These are phyloP conservation scores for Lepisosteus osseus DNA, from an alignment of 2,113 vertebrate species.

Conservation along the genomic window DNA sequence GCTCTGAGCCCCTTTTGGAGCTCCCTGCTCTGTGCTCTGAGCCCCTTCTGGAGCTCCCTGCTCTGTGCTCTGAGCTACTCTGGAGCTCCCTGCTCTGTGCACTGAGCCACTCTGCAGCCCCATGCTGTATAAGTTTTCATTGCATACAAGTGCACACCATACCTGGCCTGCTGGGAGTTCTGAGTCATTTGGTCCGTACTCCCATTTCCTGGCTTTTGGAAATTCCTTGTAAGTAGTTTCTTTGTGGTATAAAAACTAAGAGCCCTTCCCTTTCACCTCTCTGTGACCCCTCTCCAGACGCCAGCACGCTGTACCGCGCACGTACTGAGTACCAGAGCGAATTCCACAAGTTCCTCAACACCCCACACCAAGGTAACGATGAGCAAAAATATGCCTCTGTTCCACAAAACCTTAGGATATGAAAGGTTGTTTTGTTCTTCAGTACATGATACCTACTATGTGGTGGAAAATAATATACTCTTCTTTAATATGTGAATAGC, in stretches of 20 bases:
- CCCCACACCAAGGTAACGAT: slow-evolving; percentile 15
- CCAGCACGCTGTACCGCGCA: slow-evolving; percentile 57
- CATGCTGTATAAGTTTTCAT: too few relatives aligned
- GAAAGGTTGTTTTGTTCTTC: slow-evolving; percentile 11
- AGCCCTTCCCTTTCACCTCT: too few relatives aligned
- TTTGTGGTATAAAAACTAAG: too few relatives aligned
- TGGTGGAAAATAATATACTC: slow-evolving; percentile 13
- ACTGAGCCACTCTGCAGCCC: too few relatives aligned
- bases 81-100: too few relatives aligned
- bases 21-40: background rate
- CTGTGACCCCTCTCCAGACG: slow-evolving; percentile 36
- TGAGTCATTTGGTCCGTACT: too few relatives aligned
- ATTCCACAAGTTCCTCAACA: slow-evolving; percentile 38
- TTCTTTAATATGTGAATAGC: background rate
- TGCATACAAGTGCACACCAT: too few relatives aligned
- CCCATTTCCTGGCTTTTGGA: too few relatives aligned
- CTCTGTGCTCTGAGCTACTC: too few relatives aligned
- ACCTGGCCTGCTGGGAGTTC: too few relatives aligned
- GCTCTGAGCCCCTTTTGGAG: too few relatives aligned
- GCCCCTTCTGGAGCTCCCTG: background rate
- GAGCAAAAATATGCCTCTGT: background rate
- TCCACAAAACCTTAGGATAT: background rate
- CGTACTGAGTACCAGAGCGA: slow-evolving; percentile 63
- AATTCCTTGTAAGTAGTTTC: too few relatives aligned
- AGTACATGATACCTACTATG: background rate